Conservation (phyloP, 2,888 invertebrate genomes). For the Mechanitis mazaeus region DNA sequence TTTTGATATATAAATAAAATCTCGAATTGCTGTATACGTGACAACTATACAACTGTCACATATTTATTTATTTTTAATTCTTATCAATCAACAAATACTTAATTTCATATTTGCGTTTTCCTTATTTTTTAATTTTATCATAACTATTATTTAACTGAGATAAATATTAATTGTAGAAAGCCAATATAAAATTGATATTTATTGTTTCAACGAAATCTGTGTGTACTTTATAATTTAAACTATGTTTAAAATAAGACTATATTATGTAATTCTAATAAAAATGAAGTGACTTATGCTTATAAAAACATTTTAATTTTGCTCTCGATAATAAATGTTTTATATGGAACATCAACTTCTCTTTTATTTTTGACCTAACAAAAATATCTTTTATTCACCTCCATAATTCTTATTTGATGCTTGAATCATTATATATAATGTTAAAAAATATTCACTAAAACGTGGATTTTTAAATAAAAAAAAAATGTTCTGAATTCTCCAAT, state of each 20-base stretch:
- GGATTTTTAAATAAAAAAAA: no score
- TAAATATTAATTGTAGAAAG: neutral
- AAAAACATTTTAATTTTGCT: slow-evolving; percentile 51
- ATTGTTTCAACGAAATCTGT: slow-evolving; percentile 10
- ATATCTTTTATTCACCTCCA: no score
- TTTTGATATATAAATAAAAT: neutral
- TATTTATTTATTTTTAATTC: neutral
- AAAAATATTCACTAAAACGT: no score
- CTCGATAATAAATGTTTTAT: slow-evolving; percentile 43
- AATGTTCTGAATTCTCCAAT: no score
- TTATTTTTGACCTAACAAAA: neutral
- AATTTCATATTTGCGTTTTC: neutral
- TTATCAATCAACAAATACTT: neutral
- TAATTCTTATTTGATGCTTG: no score
- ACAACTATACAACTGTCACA: neutral
- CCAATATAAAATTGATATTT: neutral
- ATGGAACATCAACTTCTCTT: neutral
- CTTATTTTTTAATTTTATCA: neutral
- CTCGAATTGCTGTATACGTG: neutral
- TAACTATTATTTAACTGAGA: neutral
- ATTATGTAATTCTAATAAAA: slow-evolving; percentile 49
- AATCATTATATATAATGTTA: no score
- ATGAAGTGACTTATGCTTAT: slow-evolving; percentile 61
- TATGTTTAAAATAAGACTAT: slow-evolving; percentile 21
- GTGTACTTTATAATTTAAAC: slow-evolving; percentile 19